A percentile compares a stretch with the other conserved stretches of the same genome.
Conservation (phyloP, 2,113 vertebrate species). For the Miniopterus natalensis region DNA sequence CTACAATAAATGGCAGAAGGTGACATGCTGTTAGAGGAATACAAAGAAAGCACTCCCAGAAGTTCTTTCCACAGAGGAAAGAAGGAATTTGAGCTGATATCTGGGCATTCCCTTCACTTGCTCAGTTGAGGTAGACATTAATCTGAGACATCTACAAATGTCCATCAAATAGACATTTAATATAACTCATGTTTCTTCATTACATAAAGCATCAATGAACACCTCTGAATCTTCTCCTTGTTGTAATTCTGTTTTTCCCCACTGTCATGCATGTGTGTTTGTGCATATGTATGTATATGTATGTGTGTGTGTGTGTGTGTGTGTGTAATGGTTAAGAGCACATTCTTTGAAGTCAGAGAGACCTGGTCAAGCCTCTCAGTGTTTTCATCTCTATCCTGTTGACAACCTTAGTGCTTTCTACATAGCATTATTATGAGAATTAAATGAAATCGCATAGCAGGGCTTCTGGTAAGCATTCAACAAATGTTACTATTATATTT, state of each 20-base stretch:
- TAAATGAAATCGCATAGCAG: not conserved
- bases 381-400: not conserved
- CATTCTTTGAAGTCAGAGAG: not conserved
- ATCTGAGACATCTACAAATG: slow-evolving; percentile 41
- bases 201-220: not conserved
- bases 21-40: not conserved
- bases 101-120: not conserved
- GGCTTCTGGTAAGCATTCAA: not conserved
- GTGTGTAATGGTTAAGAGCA: not conserved
- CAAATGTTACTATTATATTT: not conserved
- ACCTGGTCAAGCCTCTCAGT: not conserved
- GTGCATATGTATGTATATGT: not conserved
- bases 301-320: not conserved
- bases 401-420: not conserved
- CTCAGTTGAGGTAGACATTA: not conserved
- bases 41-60: not conserved
- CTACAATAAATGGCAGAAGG: slow-evolving; percentile 22
- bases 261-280: not conserved
- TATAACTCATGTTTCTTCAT: not conserved
- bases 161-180: not conserved
- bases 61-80: not conserved
- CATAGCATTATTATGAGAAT: not conserved
- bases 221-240: not conserved
- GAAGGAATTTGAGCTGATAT: not conserved
- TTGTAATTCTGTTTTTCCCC: not conserved